Conservation (phyloP, 2,888 invertebrate genomes). For the Drosophila neotestacea region DNA sequence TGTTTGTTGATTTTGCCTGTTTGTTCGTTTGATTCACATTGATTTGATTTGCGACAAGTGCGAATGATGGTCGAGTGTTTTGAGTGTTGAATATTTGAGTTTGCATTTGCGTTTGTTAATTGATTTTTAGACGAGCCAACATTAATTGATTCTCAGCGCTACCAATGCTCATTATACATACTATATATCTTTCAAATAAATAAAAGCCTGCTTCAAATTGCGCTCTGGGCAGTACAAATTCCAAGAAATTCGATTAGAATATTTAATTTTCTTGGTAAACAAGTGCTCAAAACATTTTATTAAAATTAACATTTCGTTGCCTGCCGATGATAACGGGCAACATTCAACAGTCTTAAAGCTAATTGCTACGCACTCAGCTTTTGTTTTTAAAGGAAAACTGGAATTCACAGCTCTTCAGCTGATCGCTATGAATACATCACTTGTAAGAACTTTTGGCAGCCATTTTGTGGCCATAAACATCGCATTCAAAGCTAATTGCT, state of each 20-base stretch:
- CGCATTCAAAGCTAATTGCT: slow-evolving; percentile 17
- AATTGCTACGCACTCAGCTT: slow-evolving; percentile 10
- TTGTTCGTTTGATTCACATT: slow-evolving; percentile 43
- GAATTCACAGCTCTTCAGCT: background rate
- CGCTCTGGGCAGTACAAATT: background rate
- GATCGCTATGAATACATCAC: slow-evolving; percentile 13
- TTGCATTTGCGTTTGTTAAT: slow-evolving; percentile 33
- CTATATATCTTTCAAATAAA: background rate
- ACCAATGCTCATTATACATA: slow-evolving; percentile 1
- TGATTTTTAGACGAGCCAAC: slow-evolving; percentile 24
- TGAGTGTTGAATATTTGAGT: slow-evolving; percentile 44
- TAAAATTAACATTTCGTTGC: background rate
- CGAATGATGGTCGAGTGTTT: slow-evolving; percentile 33
- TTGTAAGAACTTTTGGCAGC: background rate
- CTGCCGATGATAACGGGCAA: background rate
- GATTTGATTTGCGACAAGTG: slow-evolving; percentile 49
- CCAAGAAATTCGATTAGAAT: background rate
- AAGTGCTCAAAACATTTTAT: slow-evolving; percentile 5
- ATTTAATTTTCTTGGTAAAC: slow-evolving; percentile 11
- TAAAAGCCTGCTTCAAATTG: background rate
- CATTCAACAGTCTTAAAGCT: background rate
- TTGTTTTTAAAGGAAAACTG: background rate
- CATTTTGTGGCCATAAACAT: background rate
- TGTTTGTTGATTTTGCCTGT: slow-evolving; percentile 19
- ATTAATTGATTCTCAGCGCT: slow-evolving; percentile 26